Percentiles rank a stretch among this genome's conserved stretches.
These are phyloP conservation scores for Tetrapedia diversipes DNA, from an alignment of 2,888 invertebrate genomes.

Conservation along the genomic window DNA sequence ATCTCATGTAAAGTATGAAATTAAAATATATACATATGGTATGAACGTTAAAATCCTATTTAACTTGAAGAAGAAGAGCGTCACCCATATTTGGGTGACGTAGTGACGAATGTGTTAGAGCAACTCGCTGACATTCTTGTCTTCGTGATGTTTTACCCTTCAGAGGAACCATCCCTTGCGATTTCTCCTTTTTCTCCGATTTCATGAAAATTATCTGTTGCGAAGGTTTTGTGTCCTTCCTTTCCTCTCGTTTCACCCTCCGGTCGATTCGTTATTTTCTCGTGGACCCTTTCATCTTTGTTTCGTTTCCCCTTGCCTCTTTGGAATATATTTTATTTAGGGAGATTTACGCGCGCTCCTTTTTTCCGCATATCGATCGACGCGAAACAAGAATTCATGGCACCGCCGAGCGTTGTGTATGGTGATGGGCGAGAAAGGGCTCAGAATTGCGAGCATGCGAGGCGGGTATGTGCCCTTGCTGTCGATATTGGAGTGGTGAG, in stretches of 20 bases:
- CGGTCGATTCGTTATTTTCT: conserved; percentile 26
- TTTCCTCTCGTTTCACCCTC: background rate
- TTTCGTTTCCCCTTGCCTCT: background rate
- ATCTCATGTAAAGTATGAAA: too few species aligned
- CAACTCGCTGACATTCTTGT: too few species aligned
- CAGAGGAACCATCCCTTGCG: too few species aligned
- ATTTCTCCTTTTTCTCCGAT: conserved; percentile 1
- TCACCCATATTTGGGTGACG: too few species aligned
- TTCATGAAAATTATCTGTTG: conserved; percentile 31
- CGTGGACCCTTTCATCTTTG: conserved; percentile 1
- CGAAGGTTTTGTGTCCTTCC: background rate
- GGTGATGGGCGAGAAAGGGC: conserved; percentile 11
- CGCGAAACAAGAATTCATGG: conserved; percentile 32
- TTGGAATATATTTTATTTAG: conserved; percentile 4
- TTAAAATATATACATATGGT: too few species aligned
- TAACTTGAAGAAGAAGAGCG: too few species aligned
- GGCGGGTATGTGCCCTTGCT: background rate
- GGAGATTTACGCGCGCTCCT: background rate
- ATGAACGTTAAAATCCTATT: too few species aligned
- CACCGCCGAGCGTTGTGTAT: background rate
- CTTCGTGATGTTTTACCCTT: too few species aligned
- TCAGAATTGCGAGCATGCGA: conserved; percentile 3
- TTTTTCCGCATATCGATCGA: conserved; percentile 32
- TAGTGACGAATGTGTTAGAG: too few species aligned
- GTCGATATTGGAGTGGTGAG: conserved; percentile 17